These are phyloP conservation scores for Lepidurus couesii DNA, from an alignment of 1,140 invertebrate species.

Conservation along the genomic window DNA sequence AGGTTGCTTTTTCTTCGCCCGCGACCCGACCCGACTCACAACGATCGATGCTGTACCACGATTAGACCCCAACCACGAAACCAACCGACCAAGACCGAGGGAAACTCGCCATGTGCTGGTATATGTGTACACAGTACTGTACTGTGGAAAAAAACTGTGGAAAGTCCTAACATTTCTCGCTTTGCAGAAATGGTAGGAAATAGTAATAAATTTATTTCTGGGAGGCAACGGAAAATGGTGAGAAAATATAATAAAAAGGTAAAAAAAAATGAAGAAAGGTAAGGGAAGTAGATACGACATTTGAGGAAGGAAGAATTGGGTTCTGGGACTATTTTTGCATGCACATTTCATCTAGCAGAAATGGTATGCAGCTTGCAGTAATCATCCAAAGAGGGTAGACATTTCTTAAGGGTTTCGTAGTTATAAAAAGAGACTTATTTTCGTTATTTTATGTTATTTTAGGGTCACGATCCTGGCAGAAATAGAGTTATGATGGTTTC, in stretches of 20 bases:
- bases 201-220: slow-evolving; percentile 24
- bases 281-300: not conserved
- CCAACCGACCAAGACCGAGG: not conserved
- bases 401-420: not conserved
- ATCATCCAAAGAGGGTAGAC: slow-evolving; percentile 1
- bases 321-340: not conserved
- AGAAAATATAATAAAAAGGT: not conserved
- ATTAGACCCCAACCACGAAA: not conserved
- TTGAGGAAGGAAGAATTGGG: not conserved
- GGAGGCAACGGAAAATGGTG: not conserved
- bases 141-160: too few species aligned
- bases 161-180: too few species aligned
- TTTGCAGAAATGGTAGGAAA: not conserved
- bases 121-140: not conserved
- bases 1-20: not conserved
- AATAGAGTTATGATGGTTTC: too few species aligned
- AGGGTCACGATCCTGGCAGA: too few species aligned
- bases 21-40: not conserved
- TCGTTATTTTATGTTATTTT: too few species aligned
- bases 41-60: slow-evolving; percentile 8
- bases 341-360: slow-evolving; percentile 17
- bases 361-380: slow-evolving; percentile 1
- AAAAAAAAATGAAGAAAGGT: not conserved
- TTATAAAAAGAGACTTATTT: too few species aligned
- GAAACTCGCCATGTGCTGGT: not conserved